These are phyloP conservation scores for Thymelicus acteon DNA, from an alignment of 2,888 invertebrate genomes.

Conservation along the genomic window DNA sequence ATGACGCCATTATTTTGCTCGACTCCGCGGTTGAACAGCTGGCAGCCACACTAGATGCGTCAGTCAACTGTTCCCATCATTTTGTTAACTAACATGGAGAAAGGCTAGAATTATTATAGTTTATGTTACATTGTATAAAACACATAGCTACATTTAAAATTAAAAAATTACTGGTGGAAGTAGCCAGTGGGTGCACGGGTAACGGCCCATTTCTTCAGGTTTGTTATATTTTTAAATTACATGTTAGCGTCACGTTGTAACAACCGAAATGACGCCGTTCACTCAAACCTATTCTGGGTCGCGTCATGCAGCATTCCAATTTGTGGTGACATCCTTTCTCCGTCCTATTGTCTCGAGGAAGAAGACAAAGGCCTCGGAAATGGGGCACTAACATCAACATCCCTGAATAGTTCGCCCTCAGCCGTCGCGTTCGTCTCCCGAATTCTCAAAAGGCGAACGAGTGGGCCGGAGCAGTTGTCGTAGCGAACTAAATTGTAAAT, in stretches of 20 bases:
- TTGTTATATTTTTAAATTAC: no score
- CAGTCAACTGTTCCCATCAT: no score
- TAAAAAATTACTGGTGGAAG: no score
- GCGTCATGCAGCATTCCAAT: conserved; percentile 18
- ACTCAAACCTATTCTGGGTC: conserved; percentile 12
- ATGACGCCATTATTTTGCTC: conserved; percentile 12
- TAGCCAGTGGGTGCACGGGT: no score
- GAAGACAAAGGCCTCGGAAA: conserved; percentile 15
- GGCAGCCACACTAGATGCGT: no score
- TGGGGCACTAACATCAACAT: conserved; percentile 24
- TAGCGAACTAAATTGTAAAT: neutral
- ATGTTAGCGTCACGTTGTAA: neutral
- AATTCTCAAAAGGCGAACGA: neutral
- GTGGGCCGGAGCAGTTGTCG: conserved; percentile 2
- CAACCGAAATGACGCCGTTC: conserved; percentile 15
- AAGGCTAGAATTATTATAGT: no score
- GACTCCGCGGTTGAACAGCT: neutral
- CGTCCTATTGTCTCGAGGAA: conserved; percentile 13
- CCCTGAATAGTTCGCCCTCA: conserved; percentile 13
- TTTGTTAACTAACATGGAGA: no score
- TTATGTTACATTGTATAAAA: no score
- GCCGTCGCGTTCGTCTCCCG: neutral
- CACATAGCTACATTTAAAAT: no score
- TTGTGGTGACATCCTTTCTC: conserved; percentile 21
- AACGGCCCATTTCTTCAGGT: no score